Base-by-base conservation (phyloP, 2,888 invertebrate genomes). In the Drosophila mayaguana region DNA sequence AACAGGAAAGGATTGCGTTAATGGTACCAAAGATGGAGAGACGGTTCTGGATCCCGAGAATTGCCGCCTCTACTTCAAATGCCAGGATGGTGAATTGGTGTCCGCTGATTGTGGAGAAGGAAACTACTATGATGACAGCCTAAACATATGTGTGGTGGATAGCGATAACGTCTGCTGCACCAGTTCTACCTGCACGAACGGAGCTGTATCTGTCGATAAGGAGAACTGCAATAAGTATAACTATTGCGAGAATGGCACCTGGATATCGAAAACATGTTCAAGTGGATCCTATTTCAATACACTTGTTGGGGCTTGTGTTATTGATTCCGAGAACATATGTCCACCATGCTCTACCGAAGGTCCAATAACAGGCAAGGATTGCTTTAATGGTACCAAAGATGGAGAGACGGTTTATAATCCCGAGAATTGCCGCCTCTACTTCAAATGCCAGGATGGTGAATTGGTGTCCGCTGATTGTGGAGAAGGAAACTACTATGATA, bases 401-500 rank as follows among this genome's bases (percentile, higher is more conserved):
- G 91, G 90, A 0, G 72, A 91, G 0, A 42, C 87, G n/a, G 38
- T 79, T 5, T 48, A 68, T 1, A 54, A 90, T 62, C 50, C 66
- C 0, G 55, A 73, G 0, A 87, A 89, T 20, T 91, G 91, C 20
- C 73, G 75, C 4, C 48, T 70, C 2, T 92, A 81, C 54, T 81
- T 74, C 36, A 75, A 81, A 6, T 92, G 92, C 70, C 18, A 63
- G 4, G 56, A 84, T 36, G 91, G 90, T 0, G 54, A 74, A 40
- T 63, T 91, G 2, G 43, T 78, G 1, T 63, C 69, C 7, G 80
- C 72, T 4, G 89, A 83, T 42, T 92, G 92, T 45, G 72, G 45
- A 1, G 38, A 18, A 6, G 90, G 88, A 9, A 89, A 89, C 42
- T 85, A 81, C 40, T 92, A 85, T 42, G 63, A 92, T 46, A 5